Percentiles rank a stretch among this genome's conserved stretches.
Evolutionary conservation across 2,113 vertebrate genomes (phyloP).

Genomic region (Ceyx margarethae): DNA sequence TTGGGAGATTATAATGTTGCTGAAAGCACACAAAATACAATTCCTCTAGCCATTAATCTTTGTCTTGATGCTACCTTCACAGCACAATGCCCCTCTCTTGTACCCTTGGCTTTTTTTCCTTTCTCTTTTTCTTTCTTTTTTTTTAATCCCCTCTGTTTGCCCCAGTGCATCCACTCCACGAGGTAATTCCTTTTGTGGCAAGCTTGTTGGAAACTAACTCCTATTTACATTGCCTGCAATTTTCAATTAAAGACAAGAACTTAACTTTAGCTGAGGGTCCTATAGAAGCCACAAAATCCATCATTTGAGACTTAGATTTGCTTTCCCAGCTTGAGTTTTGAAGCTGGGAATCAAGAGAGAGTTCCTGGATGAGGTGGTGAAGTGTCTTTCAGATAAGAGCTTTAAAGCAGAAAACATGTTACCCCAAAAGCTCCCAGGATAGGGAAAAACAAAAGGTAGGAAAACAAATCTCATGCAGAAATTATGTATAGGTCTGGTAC

Average conservation of each 20-base stretch:
- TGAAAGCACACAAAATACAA: slow-evolving; percentile 65
- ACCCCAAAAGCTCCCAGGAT: not conserved
- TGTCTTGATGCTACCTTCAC: slow-evolving; percentile 66
- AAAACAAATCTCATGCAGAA: slow-evolving; percentile 13
- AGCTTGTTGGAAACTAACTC: slow-evolving; percentile 44
- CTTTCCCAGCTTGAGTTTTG: slow-evolving; percentile 50
- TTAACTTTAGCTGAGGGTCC: slow-evolving; percentile 27
- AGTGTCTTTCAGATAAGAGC: slow-evolving; percentile 21
- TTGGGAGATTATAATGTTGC: slow-evolving; percentile 11
- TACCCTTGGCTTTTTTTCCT: slow-evolving; percentile 15
- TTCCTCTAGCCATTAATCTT: slow-evolving; percentile 71
- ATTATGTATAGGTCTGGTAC: not conserved
- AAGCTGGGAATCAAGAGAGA: slow-evolving; percentile 10
- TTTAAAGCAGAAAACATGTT: slow-evolving; percentile 48
- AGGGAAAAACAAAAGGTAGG: not conserved
- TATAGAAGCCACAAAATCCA: not conserved
- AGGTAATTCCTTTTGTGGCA: slow-evolving; percentile 70
- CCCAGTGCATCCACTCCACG: slow-evolving; percentile 43
- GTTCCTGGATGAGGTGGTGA: slow-evolving; percentile 6
- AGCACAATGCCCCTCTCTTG: slow-evolving; percentile 68
- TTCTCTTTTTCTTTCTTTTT: not conserved
- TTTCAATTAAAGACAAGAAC: slow-evolving; percentile 69
- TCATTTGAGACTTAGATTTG: slow-evolving; percentile 18
- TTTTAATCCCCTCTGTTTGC: slow-evolving; percentile 34
- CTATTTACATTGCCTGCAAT: slow-evolving; percentile 59